Percentiles rank a stretch among this genome's conserved stretches.
phyloP scores from a whole-genome alignment of 1,140 invertebrate genomes.

The Apis florea region DNA sequence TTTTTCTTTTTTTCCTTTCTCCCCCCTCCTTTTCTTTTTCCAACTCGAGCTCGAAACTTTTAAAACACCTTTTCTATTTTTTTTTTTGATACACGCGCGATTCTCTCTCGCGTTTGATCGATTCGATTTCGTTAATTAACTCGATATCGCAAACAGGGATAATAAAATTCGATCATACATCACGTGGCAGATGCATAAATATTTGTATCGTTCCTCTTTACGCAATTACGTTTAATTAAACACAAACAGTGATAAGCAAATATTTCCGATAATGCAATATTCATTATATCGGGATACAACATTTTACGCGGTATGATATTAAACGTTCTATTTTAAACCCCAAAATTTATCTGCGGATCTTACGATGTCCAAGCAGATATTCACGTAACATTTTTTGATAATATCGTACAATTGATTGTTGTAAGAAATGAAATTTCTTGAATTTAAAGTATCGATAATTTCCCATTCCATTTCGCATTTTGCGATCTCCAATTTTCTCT shows the following conservation, averaged over 20 bases:
- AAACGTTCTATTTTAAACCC: too few relatives aligned
- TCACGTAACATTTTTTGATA: too few relatives aligned
- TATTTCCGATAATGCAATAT: neutral
- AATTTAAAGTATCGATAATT: neutral
- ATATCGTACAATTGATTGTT: neutral
- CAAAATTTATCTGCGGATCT: too few relatives aligned
- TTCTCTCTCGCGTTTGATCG: too few relatives aligned
- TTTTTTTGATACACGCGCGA: neutral
- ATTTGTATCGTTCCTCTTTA: neutral
- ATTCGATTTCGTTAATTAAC: conserved; percentile 11
- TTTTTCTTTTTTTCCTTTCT: neutral
- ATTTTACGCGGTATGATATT: too few relatives aligned
- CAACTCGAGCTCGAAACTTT: neutral
- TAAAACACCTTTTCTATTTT: neutral
- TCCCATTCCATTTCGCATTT: too few relatives aligned
- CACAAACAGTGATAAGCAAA: conserved; percentile 7
- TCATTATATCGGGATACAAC: neutral
- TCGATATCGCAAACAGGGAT: neutral
- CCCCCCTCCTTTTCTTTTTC: neutral
- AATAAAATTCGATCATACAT: neutral
- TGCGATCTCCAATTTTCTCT: too few relatives aligned
- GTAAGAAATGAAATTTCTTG: neutral
- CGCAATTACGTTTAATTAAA: conserved; percentile 8
- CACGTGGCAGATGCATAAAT: neutral
- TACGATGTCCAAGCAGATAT: too few relatives aligned